Evolutionary conservation across 2,113 vertebrate genomes (phyloP).

Genomic region (Proterorhinus semilunaris): DNA sequence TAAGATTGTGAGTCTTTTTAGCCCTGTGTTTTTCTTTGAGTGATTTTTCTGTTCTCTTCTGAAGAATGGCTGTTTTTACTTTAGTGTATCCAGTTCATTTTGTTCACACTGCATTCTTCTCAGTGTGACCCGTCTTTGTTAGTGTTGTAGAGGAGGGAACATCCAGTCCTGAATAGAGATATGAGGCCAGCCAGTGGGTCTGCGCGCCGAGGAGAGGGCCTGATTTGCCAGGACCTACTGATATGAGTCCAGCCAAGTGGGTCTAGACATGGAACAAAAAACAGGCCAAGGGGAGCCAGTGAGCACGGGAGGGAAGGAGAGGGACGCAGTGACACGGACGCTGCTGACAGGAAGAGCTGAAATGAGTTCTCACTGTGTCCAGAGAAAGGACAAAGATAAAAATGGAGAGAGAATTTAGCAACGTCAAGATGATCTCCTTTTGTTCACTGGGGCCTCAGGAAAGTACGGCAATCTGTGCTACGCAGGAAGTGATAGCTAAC

Average conservation of each 20-base stretch:
- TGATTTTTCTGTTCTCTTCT: slow-evolving; percentile 11
- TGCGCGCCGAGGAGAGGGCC: slow-evolving; percentile 63
- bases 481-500: slow-evolving; percentile 27
- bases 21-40: neutral
- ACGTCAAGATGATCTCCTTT: slow-evolving; percentile 24
- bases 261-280: slow-evolving; percentile 49
- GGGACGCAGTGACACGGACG: slow-evolving; percentile 3
- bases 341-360: slow-evolving; percentile 20
- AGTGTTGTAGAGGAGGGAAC: slow-evolving; percentile 64
- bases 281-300: slow-evolving; percentile 11
- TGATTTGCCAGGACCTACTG: slow-evolving; percentile 66
- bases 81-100: slow-evolving; percentile 40
- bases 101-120: slow-evolving; percentile 64
- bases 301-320: slow-evolving; percentile 11
- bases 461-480: slow-evolving; percentile 23
- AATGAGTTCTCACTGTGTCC: slow-evolving; percentile 26
- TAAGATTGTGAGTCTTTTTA: too few relatives aligned
- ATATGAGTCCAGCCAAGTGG: slow-evolving; percentile 64
- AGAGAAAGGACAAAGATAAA: slow-evolving; percentile 31
- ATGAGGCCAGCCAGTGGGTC: slow-evolving; percentile 67
- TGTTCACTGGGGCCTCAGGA: slow-evolving; percentile 14
- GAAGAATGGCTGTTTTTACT: slow-evolving; percentile 28
- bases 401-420: slow-evolving; percentile 30
- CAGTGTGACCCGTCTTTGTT: slow-evolving; percentile 63
- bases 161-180: slow-evolving; percentile 64